A percentile compares a stretch with the other conserved stretches of the same genome.
These are phyloP conservation scores for Oncorhynchus clarkii DNA, from an alignment of 2,113 vertebrate genomes.

Conservation along the genomic window DNA sequence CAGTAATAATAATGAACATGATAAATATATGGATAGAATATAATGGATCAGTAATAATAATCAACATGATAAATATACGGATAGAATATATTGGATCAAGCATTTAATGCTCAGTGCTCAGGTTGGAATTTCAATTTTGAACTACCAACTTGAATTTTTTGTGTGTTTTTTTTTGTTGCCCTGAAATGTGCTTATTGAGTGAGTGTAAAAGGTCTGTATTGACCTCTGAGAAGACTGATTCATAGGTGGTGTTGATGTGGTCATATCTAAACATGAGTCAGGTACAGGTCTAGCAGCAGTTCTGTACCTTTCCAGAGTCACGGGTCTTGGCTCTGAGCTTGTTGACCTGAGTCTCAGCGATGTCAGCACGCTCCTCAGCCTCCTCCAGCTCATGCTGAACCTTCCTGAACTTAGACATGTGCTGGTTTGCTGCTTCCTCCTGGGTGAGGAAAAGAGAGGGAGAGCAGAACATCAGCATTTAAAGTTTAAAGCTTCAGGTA, in stretches of 20 bases:
- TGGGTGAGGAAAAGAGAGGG: not conserved
- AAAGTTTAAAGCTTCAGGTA: not conserved
- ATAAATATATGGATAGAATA: not conserved
- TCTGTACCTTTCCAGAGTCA: too few species aligned
- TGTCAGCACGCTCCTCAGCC: constrained; percentile 1
- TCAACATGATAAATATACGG: too few species aligned
- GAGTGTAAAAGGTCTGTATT: not conserved
- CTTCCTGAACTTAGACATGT: not conserved
- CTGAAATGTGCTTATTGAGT: not conserved
- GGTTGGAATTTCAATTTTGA: too few species aligned
- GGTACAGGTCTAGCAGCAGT: too few species aligned
- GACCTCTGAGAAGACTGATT: not conserved
- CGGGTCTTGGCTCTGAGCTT: not conserved
- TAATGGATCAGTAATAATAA: too few species aligned
- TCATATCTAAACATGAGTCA: too few species aligned
- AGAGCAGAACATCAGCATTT: not conserved
- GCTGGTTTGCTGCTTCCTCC: too few species aligned
- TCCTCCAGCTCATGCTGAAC: constrained; percentile 1
- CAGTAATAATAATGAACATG: not conserved
- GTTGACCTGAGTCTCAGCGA: constrained; percentile 1
- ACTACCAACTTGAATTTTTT: too few species aligned
- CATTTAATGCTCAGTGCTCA: too few species aligned
- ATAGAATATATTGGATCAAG: too few species aligned
- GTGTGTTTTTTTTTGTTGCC: too few species aligned
- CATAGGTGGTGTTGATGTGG: too few species aligned